Base-by-base conservation (phyloP, 2,888 invertebrate genomes). In the Lithodes maja region DNA sequence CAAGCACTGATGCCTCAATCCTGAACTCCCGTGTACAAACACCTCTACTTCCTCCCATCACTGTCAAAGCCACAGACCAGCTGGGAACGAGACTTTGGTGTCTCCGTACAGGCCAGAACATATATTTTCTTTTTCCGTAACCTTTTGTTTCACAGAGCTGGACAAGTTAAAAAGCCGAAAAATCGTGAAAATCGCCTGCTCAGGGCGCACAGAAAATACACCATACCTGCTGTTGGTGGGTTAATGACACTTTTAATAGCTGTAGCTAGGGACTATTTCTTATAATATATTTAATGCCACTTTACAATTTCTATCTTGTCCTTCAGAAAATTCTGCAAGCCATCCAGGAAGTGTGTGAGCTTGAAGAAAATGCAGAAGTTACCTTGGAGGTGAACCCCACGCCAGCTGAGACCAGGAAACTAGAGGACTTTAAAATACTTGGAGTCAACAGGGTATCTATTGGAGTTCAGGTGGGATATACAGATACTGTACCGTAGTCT, bases 361-460 rank as follows among this genome's bases (percentile, higher is more conserved):
- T 89, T 52, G 49, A 54, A 2, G 61, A 68, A 53, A 78, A 86
- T 50, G 85, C 82, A 1, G 91, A 91, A 82, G 86, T 91, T 5
- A 90, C 90, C 2, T 54, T 91, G 71, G 91, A 91, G 68, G 91
- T 82, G 3, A 91, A 91, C 75, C 91, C 91, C 50, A 88, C 90
- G 49, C 68, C 85, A 15, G 49, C 88, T 68, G 79, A 83, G 12
- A 75, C 83, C 3, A 69, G 82, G 15, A 81, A 80, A 33, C 82
- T 91, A 50, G 9, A 83, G 75, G 84, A 69, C 49, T 91, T 91
- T 50, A 79, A 71, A 79, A 54, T 33, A 9, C 79, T 77, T 17
- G 91, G 91, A 0, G 52, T 91, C 1, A 91, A 88, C 84, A 82
- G 91, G 15, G 78, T 91, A 2, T 91, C 91, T 17, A 78, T 91